Evolutionary conservation across 2,797 vertebrate species (phyloP), one percentile per base, ranked within the genome.

Genomic region (Harpagifer antarcticus): DNA sequence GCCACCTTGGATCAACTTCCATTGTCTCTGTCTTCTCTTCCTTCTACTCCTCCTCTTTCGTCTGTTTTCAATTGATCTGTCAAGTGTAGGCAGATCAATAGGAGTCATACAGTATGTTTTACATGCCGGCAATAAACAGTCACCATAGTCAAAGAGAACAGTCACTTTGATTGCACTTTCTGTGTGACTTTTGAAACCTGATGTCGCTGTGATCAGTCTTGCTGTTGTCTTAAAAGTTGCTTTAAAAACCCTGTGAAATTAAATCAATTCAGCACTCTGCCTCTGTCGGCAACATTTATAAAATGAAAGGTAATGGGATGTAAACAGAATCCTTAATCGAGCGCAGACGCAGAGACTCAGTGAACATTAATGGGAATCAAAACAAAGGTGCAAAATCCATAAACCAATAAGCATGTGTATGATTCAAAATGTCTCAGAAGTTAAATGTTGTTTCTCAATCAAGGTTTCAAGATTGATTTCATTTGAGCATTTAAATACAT

Each of bases 191-290:
- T 82, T 69, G 15, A 56, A 63, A 75, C 68, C 42, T 49, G 40
- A 45, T 20, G 11, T 76, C 0, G 42, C 85, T 91, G 87, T 91
- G 75, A 92, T 92, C 92, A 87, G 70, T 82, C 78, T 73, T 9
- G 31, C 57, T 69, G 65, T 81, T 50, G 68, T 87, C 81, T 86
- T 75, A 49, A 68, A 82, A 83, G 74, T 81, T 88, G 15, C 76
- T 59, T 64, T 84, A 79, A 86, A 91, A 83, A 68, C 50, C 15
- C 31, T 59, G 75, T 65, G 54, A 79, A 81, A 79, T 79, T 23
- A 81, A 88, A 90, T 88, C 86, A 72, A 86, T 90, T 77, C 13
- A 68, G 68, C n/a, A 2, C 57, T 73, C 40, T 76, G 52, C 47
- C 68, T 87, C 74, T 62, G 56, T 65, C 58, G 75, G 68, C 74